Conservation (phyloP, 2,797 vertebrate species). For the Vireo griseus region DNA sequence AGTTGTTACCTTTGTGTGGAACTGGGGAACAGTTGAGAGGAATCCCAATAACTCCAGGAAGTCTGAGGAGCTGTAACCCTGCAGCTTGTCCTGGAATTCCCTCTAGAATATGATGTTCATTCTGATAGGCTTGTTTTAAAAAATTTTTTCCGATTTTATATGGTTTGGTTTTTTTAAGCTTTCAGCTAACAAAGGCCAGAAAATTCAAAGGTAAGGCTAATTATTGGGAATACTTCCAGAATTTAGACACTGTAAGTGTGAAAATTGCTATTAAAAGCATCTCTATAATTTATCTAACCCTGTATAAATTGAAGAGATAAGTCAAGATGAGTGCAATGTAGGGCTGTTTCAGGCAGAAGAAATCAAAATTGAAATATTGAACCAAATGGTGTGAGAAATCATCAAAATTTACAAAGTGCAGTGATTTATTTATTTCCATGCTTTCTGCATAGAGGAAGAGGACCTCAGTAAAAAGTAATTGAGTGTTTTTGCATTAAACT, state of each 20-base stretch:
- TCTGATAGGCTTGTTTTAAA: background rate
- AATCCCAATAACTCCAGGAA: background rate
- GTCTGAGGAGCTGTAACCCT: background rate
- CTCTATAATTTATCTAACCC: background rate
- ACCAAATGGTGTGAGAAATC: background rate
- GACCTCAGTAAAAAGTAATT: background rate
- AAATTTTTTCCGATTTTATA: background rate
- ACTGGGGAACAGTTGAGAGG: background rate
- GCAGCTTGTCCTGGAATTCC: background rate
- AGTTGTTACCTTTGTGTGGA: background rate
- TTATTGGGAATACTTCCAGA: background rate
- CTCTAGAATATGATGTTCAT: background rate
- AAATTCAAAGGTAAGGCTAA: conserved; percentile 7
- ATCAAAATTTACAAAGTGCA: background rate
- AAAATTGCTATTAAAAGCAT: background rate
- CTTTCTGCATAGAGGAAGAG: background rate
- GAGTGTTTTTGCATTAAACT: background rate
- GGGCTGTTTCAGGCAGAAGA: background rate
- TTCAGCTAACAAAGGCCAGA: background rate
- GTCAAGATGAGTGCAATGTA: background rate
- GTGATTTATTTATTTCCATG: background rate
- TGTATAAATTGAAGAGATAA: background rate
- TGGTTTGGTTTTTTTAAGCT: background rate
- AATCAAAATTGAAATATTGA: background rate
- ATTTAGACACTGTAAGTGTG: background rate